Percentiles rank a stretch among this genome's conserved stretches.
These are phyloP conservation scores for Corella eumyota DNA, from an alignment of 23 tunicate species.

Conservation along the genomic window DNA sequence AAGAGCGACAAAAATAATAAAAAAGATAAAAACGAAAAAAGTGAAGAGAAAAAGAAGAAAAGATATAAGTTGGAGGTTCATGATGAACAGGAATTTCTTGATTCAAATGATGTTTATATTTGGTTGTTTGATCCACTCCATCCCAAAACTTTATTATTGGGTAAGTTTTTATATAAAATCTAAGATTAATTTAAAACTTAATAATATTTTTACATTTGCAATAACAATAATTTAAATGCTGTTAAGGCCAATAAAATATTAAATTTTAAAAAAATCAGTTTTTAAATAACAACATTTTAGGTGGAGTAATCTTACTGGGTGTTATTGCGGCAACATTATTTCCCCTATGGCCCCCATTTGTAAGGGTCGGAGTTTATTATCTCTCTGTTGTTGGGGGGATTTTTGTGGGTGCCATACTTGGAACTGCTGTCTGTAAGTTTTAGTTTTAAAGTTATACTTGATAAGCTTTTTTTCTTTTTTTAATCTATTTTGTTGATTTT, in stretches of 20 bases:
- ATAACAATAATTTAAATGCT: not conserved
- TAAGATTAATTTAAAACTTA: not conserved
- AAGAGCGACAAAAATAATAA: no score
- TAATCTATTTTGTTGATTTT: no score
- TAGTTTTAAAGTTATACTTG: no score
- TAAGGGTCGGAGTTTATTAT: constrained; percentile 63
- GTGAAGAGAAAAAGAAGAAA: constrained; percentile 50
- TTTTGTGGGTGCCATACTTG: constrained; percentile 58
- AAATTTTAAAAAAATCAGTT: not conserved
- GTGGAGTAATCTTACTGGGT: constrained; percentile 36
- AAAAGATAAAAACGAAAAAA: constrained; percentile 6
- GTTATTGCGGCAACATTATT: constrained; percentile 70
- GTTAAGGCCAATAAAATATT: not conserved
- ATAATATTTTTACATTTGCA: not conserved
- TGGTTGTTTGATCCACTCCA: constrained; percentile 70
- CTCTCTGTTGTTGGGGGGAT: constrained; percentile 55
- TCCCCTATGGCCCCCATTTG: constrained; percentile 78
- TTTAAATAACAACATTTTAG: constrained; percentile 14
- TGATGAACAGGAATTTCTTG: constrained; percentile 62
- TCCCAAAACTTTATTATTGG: constrained; percentile 25
- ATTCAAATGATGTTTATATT: constrained; percentile 65
- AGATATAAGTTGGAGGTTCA: constrained; percentile 57
- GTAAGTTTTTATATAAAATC: constrained; percentile 6
- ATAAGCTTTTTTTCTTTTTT: not conserved
- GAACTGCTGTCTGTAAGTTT: constrained; percentile 58